Percentiles rank a stretch among this genome's conserved stretches.
phyloP scores from a whole-genome alignment of 2,888 invertebrate species.

The Hypselothyrea guttata region DNA sequence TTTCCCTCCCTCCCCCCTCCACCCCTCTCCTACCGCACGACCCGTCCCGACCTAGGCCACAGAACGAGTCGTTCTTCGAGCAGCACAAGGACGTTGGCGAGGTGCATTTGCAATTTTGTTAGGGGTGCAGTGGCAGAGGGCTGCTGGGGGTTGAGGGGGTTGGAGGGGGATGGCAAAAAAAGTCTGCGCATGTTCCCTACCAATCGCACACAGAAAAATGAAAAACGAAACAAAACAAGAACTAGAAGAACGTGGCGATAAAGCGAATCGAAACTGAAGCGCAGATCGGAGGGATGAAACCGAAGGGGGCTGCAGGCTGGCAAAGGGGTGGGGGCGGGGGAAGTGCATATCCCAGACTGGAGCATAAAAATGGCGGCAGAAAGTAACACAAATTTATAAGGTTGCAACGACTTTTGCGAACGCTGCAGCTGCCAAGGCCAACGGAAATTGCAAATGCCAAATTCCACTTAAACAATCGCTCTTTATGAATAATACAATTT shows the following conservation, averaged over 20 bases:
- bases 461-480: too few species aligned
- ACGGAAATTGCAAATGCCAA: too few species aligned
- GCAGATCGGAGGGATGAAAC: not conserved
- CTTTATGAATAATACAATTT: too few species aligned
- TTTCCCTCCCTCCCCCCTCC: slow-evolving; percentile 9
- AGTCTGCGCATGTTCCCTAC: slow-evolving; percentile 78
- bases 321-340: not conserved
- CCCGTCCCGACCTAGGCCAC: slow-evolving; percentile 34
- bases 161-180: slow-evolving; percentile 41
- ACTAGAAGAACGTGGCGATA: slow-evolving; percentile 47
- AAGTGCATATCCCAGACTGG: slow-evolving; percentile 36
- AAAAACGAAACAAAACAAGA: slow-evolving; percentile 56
- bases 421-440: slow-evolving; percentile 12
- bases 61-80: slow-evolving; percentile 25
- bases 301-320: not conserved
- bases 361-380: slow-evolving; percentile 49
- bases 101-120: slow-evolving; percentile 56
- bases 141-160: not conserved
- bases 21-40: not conserved
- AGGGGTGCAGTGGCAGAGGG: slow-evolving; percentile 4
- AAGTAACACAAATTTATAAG: not conserved
- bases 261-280: slow-evolving; percentile 26
- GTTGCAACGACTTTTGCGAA: not conserved
- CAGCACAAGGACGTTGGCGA: slow-evolving; percentile 17
- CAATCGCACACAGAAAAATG: slow-evolving; percentile 52